Evolutionary conservation across 2,113 vertebrate genomes (phyloP).

Genomic region (Amphiprion ocellaris): DNA sequence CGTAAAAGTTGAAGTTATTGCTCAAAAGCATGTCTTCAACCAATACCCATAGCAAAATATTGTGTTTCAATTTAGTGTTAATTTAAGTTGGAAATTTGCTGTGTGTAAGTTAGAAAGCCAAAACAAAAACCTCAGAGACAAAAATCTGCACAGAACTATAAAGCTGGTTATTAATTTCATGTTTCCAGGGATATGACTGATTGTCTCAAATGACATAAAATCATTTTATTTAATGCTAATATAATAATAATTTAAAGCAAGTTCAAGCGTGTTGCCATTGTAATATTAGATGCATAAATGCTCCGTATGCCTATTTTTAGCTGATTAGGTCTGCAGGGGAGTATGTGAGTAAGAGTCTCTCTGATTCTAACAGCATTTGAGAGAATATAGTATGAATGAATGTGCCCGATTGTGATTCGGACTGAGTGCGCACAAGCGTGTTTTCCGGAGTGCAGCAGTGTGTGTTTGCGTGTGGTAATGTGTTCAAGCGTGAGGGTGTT

Average conservation of each 20-base stretch:
- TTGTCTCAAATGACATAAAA: neutral
- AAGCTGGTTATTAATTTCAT: neutral
- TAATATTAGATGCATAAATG: neutral
- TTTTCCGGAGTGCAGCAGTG: slow-evolving; percentile 5
- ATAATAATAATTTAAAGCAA: neutral
- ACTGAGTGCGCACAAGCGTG: neutral
- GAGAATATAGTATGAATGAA: slow-evolving; percentile 24
- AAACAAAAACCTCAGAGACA: neutral
- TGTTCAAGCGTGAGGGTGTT: slow-evolving; percentile 43
- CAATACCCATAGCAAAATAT: no score
- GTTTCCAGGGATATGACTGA: neutral
- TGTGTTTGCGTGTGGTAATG: slow-evolving; percentile 12
- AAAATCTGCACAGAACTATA: neutral
- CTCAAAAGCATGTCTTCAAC: no score
- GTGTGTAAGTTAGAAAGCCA: neutral
- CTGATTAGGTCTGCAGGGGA: neutral
- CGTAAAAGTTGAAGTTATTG: no score
- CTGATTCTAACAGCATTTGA: neutral
- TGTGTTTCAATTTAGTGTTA: neutral
- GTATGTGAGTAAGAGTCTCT: neutral
- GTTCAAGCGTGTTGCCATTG: neutral
- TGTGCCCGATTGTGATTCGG: neutral
- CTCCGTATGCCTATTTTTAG: neutral
- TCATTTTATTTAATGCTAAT: neutral
- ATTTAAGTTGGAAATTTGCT: neutral